Evolutionary conservation across 2,113 vertebrate genomes (phyloP).

Genomic region (Chlorodrepanis virens): DNA sequence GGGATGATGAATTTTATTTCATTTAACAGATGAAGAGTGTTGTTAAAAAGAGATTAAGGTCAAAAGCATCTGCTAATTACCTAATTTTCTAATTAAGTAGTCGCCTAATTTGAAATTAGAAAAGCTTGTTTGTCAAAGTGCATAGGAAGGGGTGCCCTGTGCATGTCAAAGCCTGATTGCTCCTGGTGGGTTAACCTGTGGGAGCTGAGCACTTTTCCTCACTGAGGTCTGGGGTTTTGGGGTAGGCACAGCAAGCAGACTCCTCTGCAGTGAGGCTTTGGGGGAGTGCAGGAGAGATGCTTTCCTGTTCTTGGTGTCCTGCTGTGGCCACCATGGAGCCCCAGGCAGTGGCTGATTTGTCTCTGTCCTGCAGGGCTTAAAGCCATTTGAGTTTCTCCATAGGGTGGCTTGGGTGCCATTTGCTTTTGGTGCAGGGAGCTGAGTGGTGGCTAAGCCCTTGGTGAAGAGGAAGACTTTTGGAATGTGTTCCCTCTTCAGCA

Average conservation of each 20-base stretch:
- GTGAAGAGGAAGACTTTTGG: background rate
- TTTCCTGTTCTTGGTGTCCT: fast-evolving
- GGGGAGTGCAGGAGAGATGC: background rate
- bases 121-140: background rate
- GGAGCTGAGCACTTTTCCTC: background rate
- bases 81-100: background rate
- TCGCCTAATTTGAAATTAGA: background rate
- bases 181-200: background rate
- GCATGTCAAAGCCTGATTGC: background rate
- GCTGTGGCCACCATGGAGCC: background rate
- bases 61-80: background rate
- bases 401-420: background rate
- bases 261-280: background rate
- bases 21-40: background rate
- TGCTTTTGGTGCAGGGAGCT: fast-evolving
- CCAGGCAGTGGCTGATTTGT: background rate
- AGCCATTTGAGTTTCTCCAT: background rate
- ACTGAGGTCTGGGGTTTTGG: fast-evolving
- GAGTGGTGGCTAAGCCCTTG: fast-evolving
- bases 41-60: conserved; percentile 33
- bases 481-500: background rate
- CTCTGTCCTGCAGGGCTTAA: background rate
- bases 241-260: background rate
- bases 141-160: background rate
- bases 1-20: background rate